Conservation (phyloP, 2,113 vertebrate species). For the Oryzias javanicus region DNA sequence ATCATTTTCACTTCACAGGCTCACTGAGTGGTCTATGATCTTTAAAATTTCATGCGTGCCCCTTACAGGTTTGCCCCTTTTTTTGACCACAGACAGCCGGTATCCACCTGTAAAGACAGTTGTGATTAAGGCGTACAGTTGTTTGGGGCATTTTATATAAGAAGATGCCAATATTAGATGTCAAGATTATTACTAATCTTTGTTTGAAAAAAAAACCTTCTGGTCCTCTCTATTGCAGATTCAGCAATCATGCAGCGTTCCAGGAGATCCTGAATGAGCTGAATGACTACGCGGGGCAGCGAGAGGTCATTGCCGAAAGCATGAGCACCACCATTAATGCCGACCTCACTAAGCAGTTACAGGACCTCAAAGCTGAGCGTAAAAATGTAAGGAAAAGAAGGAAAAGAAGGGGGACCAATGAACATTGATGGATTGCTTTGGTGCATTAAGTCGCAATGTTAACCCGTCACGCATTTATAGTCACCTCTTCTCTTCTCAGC, state of each 20-base stretch:
- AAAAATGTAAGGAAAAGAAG: conserved; percentile 67
- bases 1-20: too few species aligned
- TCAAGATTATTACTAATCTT: too few species aligned
- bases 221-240: conserved; percentile 59
- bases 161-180: too few species aligned
- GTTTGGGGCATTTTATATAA: too few species aligned
- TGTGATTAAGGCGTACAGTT: too few species aligned
- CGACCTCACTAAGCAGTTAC: conserved; percentile 70
- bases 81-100: too few species aligned
- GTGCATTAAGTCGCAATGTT: background rate
- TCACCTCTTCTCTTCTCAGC: conserved; percentile 59
- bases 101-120: too few species aligned
- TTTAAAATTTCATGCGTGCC: too few species aligned
- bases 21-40: too few species aligned
- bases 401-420: background rate
- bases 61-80: too few species aligned
- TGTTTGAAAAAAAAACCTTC: too few species aligned
- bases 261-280: conserved; percentile 75
- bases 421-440: background rate
- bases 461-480: background rate
- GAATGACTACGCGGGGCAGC: conserved; percentile 71
- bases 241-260: conserved; percentile 76
- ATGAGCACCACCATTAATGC: conserved; percentile 70
- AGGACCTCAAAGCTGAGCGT: conserved; percentile 72
- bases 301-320: conserved; percentile 73